Conservation (phyloP, 2,797 vertebrate species). For the Kryptolebias ocellatus region DNA sequence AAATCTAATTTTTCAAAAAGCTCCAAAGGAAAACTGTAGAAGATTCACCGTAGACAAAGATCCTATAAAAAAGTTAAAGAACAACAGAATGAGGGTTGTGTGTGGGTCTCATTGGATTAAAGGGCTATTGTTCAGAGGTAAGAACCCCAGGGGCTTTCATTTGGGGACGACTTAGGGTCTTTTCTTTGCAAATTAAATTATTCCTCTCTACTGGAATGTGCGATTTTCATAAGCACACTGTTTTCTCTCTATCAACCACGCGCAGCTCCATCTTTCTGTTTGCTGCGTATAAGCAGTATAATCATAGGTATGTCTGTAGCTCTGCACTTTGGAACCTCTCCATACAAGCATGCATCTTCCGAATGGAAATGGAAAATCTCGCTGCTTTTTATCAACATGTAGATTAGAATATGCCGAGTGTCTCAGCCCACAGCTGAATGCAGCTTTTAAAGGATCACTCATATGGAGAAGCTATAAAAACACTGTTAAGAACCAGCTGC, state of each 20-base stretch:
- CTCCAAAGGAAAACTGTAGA: constrained; percentile 28
- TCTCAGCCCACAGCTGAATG: constrained; percentile 18
- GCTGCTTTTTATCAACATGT: constrained; percentile 36
- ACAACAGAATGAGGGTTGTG: constrained; percentile 24
- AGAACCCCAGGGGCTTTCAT: constrained; percentile 87
- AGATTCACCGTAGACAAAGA: constrained; percentile 72
- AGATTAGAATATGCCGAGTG: constrained; percentile 34
- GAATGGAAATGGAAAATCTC: constrained; percentile 33
- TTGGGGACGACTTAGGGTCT: constrained; percentile 85
- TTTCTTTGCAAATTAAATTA: constrained; percentile 87
- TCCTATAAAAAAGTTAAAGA: constrained; percentile 80
- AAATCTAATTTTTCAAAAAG: too few relatives aligned
- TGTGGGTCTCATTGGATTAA: constrained; percentile 82
- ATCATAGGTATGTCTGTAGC: constrained; percentile 37
- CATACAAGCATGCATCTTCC: constrained; percentile 20
- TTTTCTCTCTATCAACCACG: constrained; percentile 46
- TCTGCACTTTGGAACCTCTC: constrained; percentile 33
- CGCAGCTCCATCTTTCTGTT: constrained; percentile 79
- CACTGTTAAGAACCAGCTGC: constrained; percentile 1
- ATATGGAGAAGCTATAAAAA: constrained; percentile 10
- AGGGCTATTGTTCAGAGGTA: constrained; percentile 87
- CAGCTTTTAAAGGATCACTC: constrained; percentile 1
- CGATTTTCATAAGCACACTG: constrained; percentile 83
- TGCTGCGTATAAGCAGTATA: constrained; percentile 42
- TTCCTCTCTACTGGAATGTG: constrained; percentile 59